Evolutionary conservation across 2,113 vertebrate species (phyloP).

Genomic region (Anas platyrhynchos): DNA sequence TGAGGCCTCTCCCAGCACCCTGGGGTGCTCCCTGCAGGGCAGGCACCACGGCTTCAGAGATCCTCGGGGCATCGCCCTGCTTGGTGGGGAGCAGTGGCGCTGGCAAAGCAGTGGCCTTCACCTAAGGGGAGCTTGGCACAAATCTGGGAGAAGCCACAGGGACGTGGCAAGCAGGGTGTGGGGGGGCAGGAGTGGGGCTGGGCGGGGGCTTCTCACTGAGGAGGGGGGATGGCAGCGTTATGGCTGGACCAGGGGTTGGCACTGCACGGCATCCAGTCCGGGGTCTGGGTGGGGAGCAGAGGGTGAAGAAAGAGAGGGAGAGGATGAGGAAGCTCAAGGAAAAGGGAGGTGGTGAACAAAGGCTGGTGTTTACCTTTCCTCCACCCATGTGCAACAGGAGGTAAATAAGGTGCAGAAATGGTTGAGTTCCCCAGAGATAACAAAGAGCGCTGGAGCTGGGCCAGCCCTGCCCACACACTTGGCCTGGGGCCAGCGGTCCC

Average conservation of each 20-base stretch:
- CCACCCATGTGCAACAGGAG: neutral
- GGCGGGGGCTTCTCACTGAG: neutral
- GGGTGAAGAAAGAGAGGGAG: neutral
- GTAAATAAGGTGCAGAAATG: constrained; percentile 39
- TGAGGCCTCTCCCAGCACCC: neutral
- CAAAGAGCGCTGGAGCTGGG: neutral
- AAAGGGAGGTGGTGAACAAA: constrained; percentile 5
- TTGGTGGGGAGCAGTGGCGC: neutral
- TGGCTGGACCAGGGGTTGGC: neutral
- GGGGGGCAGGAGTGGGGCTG: neutral
- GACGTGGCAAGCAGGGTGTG: fast-evolving
- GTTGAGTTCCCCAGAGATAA: constrained; percentile 26
- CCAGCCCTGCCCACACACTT: neutral
- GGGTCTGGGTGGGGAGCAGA: fast-evolving
- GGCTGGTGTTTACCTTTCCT: constrained; percentile 52
- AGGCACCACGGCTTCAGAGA: neutral
- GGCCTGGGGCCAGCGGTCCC: neutral
- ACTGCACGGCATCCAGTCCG: neutral
- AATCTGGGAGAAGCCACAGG: neutral
- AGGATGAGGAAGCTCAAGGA: neutral
- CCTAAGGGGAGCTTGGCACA: fast-evolving
- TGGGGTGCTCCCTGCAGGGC: neutral
- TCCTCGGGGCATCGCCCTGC: neutral
- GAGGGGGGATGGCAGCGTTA: fast-evolving
- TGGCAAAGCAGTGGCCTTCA: neutral